Base-by-base conservation (phyloP, 2,888 invertebrate species). In the Tetragonula carbonaria region DNA sequence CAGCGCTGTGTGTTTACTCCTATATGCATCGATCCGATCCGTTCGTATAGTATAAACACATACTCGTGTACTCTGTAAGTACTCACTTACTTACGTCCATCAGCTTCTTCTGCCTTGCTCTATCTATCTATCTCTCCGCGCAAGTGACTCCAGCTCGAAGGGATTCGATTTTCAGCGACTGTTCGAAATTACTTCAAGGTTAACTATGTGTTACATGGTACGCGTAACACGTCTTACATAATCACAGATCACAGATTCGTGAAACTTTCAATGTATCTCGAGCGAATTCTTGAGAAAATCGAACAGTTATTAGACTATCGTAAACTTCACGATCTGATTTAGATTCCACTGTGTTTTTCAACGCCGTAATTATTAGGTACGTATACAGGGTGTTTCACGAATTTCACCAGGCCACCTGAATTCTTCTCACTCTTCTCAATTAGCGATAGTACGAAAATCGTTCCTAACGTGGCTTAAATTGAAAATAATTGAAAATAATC, bases 1-100 rank as follows among this genome's bases (percentile, higher is more conserved):
- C 73, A 63, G 67, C 45, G 14, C 45, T 59, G 63, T 73, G 63
- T 73, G 63, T 73, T 77, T 73, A 45, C 80, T 75, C 62, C 59
- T 59, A 74, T 59, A 74, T 59, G 80, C 75, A 83, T 73, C 68
- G 63, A 74, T 68, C 73, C 62, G 53, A 45, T 45, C 8, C 45
- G 8, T 45, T 45, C 11, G 8, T 45, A 45, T 45, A 8, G 8
- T 45, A 45, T 45, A 45, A 45, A 45, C 8, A 45, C 8, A 45
- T 45, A 45, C 73, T 67, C 62, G 21, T 50, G 55, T 62, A 53
- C 45, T 62, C 59, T 59, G 21, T 59, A 45, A 11, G 38, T 38
- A 38, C 38, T 38, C 8, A 38, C 38, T 38, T 38, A 38, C 45
- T 45, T 45, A 45, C 45, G 63, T 70, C 28, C 21, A 50, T 73